These are phyloP conservation scores for Germaria angustata DNA, from an alignment of 2,888 invertebrate species.

Conservation along the genomic window DNA sequence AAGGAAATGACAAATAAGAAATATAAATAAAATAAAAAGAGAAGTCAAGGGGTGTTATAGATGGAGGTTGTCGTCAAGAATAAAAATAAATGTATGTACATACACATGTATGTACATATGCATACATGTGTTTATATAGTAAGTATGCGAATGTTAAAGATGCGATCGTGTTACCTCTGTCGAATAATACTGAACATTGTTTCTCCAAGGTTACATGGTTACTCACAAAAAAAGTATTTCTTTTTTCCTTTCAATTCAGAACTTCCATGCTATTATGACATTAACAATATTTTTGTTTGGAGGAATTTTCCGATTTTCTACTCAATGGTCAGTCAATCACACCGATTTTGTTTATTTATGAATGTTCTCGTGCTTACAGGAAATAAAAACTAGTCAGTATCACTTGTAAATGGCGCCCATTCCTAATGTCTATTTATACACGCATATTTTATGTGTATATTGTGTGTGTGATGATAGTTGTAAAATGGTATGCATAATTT, in stretches of 20 bases:
- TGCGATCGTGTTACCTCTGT: no score
- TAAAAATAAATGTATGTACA: conserved; percentile 18
- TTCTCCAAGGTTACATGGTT: no score
- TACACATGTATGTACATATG: background rate
- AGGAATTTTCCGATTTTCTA: no score
- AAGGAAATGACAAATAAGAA: conserved; percentile 49
- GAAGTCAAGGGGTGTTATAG: conserved; percentile 9
- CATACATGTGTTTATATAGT: background rate
- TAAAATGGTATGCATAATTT: background rate
- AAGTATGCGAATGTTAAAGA: background rate
- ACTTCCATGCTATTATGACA: no score
- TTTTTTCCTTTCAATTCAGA: no score
- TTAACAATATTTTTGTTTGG: no score
- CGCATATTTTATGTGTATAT: conserved; percentile 11
- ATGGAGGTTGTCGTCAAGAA: conserved; percentile 59
- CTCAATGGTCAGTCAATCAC: no score
- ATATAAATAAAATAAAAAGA: background rate
- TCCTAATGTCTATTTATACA: background rate
- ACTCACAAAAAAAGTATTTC: no score
- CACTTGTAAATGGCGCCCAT: background rate
- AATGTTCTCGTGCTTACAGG: background rate
- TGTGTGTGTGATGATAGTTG: background rate
- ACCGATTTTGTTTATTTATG: no score
- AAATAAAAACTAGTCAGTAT: no score
- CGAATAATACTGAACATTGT: no score